Evolutionary conservation across 2,113 vertebrate genomes (phyloP), one percentile per base, ranked within the genome.

Genomic region (Dermatemys mawii): DNA sequence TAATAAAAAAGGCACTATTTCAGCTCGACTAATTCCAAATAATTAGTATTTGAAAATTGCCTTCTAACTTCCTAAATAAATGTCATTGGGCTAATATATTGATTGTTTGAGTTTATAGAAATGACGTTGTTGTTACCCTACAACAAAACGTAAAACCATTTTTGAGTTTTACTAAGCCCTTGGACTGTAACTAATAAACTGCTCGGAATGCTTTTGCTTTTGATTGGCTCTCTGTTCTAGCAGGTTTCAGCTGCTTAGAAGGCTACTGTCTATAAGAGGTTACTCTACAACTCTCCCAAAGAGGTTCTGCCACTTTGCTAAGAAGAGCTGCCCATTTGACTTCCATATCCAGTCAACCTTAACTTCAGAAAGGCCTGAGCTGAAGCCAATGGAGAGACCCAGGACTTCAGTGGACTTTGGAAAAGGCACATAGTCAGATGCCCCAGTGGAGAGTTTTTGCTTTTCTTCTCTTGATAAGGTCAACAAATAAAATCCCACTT

Each of bases 1-100:
- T 70, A 95, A 93, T 81, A 90, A 95, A 95, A 93, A 90, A 92
- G 46, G 79, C 70, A 50, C 41, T 29, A 55, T 78, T 95, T 92
- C 88, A 78, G 70, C 81, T 80, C 83, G 86, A 41, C 85, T 88
- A 38, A 38, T 67, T 93, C 84, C 80, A 94, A 81, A 95, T 86
- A 95, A 94, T 86, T 83, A 87, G 32, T 46, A 26, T 83, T 87
- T 90, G 38, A 83, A 86, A 75, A 14, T 73, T 55, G 13, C 55
- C 46, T 90, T 48, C 90, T 76, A 81, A 94, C 70, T 93, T 88
- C 41, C 41, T 79, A 81, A n/a, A 83, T 54, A 94, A 86, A 90
- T 82, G 87, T 2, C 8, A 27, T 4, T 27, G 35, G 81, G 44
- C 41, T 87, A 17, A 81, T 83, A 27, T 88, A 94, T 79, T 49